Evolutionary conservation across 1,140 invertebrate genomes (phyloP).

Genomic region (Bombus polaris): DNA sequence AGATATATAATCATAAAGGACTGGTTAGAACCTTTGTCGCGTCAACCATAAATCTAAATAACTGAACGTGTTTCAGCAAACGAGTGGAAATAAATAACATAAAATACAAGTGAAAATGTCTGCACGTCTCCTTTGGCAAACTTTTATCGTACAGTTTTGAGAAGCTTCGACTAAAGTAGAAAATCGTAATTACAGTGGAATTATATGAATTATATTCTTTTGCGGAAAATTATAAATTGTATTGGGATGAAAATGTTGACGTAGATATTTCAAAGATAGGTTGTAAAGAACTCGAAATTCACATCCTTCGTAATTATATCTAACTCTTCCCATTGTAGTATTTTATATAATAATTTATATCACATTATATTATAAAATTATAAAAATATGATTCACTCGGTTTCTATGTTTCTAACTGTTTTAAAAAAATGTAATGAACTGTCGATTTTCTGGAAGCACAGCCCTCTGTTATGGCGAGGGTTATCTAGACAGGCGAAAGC

Average conservation of each 20-base stretch:
- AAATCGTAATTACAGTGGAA: no score
- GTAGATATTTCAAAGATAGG: background rate
- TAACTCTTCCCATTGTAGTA: background rate
- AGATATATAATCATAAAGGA: no score
- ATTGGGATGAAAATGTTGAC: background rate
- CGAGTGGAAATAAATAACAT: no score
- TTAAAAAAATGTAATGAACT: background rate
- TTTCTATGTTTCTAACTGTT: background rate
- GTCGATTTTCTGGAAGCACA: background rate
- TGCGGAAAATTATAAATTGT: background rate
- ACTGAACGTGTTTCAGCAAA: no score
- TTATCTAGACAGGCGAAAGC: constrained; percentile 5
- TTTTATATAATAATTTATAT: background rate
- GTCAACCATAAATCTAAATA: no score
- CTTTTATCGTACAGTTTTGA: no score
- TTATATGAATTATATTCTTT: no score
- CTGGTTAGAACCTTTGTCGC: no score
- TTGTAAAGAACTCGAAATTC: background rate
- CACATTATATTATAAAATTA: background rate
- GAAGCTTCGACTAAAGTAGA: no score
- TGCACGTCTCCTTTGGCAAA: no score
- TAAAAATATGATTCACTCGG: background rate
- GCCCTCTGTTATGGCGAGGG: background rate
- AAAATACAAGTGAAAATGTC: no score
- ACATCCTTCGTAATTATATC: background rate